A percentile compares a stretch with the other conserved stretches of the same genome.
phyloP scores from a whole-genome alignment of 1,140 invertebrate genomes.

The Caenorhabditis briggsae region DNA sequence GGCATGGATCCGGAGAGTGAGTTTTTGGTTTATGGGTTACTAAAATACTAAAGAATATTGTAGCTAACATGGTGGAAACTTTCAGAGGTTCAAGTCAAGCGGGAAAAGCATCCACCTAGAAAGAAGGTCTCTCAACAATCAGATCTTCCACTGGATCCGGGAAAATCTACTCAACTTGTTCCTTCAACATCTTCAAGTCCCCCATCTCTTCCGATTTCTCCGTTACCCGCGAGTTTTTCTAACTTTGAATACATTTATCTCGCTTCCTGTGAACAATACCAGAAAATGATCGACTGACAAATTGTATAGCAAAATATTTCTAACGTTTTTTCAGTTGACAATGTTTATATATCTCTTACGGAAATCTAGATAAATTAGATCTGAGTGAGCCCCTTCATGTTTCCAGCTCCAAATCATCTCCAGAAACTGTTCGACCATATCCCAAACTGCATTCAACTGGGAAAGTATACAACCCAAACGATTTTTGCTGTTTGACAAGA shows the following conservation, averaged over 20 bases:
- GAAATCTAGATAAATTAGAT: no score
- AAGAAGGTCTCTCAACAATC: neutral
- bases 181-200: neutral
- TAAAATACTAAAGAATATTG: no score
- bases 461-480: neutral
- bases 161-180: neutral
- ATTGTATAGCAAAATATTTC: no score
- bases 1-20: constrained; percentile 24
- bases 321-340: no score
- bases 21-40: neutral
- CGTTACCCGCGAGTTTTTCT: neutral
- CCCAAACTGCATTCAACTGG: neutral
- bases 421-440: neutral
- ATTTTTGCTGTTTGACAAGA: neutral
- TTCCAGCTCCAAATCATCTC: neutral
- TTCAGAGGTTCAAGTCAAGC: constrained; percentile 4
- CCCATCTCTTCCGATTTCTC: constrained; percentile 13
- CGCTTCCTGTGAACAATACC: no score
- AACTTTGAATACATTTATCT: neutral
- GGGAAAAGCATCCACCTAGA: neutral
- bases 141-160: neutral
- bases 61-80: neutral
- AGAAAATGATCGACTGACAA: no score
- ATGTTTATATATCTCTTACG: no score
- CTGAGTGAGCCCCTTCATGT: neutral